Base-by-base conservation (phyloP, 2,113 vertebrate species). In the Sander vitreus region DNA sequence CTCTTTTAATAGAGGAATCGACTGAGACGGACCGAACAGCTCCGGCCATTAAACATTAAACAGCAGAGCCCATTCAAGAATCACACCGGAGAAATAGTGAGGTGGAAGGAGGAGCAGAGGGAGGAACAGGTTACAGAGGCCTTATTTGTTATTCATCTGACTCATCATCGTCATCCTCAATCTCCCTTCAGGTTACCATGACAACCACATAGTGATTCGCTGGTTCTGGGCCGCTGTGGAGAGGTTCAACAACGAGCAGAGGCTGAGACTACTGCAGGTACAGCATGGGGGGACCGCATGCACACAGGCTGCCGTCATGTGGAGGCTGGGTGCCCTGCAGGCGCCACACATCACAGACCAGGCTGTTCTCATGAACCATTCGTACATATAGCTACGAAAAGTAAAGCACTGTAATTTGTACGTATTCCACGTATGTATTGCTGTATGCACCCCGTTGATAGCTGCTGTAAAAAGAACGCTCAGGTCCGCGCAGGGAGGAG, bases 191-290 rank as follows among this genome's bases (percentile, higher is more conserved):
- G 98, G 98, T 73, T 99, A 99, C 92, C 98, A 99, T 91, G 98
- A 99, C 96, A 98, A 97, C 96, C 98, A 99, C 92, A 98, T 99
- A 69, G 98, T 99, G 83, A 99, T 99, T 83, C 96, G 98, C 89
- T 99, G 98, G 98, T 99, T 99, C 94, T 99, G 98, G 98, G 97
- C 97, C 33, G 98, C 98, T 64, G 98, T 99, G 88, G 98, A 99
- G 91, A 96, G 97, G 88, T 99, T 99, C 95, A 99, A 99, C 95
- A 99, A 99, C 77, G 98, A 99, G 87, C 98, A 99, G 85, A 97
- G 97, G 81, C 95, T 99, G 13, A 95, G 98, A 90, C 95, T 99
- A 88, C 88, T 99, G 92, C 98, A 99, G 97, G 98, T 99, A 93
- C 5, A 54, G 39, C 78, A 76, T 18, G 10, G 72, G 19, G 50